A percentile compares a stretch with the other conserved stretches of the same genome.
Evolutionary conservation across 30 jellyfish, hydroid and myxozoan species (phyloP).

Genomic region (Morbakka virulenta): DNA sequence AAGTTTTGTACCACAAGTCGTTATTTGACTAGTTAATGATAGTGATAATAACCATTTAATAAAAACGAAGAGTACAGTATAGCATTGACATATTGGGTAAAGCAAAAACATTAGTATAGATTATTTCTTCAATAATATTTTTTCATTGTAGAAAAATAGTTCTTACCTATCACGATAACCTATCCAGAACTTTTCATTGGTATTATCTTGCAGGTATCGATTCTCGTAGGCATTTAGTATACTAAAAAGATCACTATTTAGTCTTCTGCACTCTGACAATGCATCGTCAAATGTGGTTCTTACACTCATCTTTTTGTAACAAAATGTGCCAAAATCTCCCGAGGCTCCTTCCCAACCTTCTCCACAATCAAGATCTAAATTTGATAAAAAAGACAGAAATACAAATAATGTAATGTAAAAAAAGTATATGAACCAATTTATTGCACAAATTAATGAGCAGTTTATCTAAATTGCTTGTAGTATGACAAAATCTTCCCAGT

Average conservation of each 20-base stretch:
- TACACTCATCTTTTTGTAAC: slow-evolving; percentile 82
- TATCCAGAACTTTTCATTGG: slow-evolving; percentile 89
- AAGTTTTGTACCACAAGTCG: too few relatives aligned
- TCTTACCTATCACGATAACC: slow-evolving; percentile 79
- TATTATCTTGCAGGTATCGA: slow-evolving; percentile 82
- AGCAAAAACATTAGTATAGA: too few relatives aligned
- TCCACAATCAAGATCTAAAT: slow-evolving; percentile 89
- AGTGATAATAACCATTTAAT: too few relatives aligned
- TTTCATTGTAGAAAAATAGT: too few relatives aligned
- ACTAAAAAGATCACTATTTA: slow-evolving; percentile 79
- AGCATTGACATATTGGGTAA: too few relatives aligned
- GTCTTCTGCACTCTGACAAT: slow-evolving; percentile 68
- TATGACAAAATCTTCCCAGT: too few relatives aligned
- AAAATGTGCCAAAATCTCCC: slow-evolving; percentile 97
- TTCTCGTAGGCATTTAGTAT: slow-evolving; percentile 90
- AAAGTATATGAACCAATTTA: too few relatives aligned
- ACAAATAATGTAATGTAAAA: not conserved
- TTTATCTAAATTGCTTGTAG: too few relatives aligned
- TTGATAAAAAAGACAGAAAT: not conserved
- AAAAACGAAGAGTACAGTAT: too few relatives aligned
- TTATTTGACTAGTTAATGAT: too few relatives aligned
- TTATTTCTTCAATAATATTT: too few relatives aligned
- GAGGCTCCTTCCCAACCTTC: slow-evolving; percentile 99
- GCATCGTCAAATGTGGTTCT: slow-evolving; percentile 90
- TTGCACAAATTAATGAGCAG: too few relatives aligned